Evolutionary conservation across 2,888 invertebrate species (phyloP), one percentile per base, ranked within the genome.

Genomic region (Halictus ligatus): DNA sequence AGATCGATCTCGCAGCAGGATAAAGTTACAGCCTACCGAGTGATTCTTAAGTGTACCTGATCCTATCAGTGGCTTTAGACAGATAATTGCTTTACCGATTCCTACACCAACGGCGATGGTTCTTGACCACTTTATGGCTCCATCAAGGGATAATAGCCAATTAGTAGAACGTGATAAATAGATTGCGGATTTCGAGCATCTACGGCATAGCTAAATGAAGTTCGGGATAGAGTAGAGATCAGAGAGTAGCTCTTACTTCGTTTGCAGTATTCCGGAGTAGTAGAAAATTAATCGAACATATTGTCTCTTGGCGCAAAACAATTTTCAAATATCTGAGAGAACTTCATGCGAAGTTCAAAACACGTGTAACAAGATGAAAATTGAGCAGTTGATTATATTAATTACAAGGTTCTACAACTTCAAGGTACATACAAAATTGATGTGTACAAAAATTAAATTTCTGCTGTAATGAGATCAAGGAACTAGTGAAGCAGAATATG

Each of bases 71-170:
- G 50, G 50, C 21, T 50, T 50, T 50, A 54, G 21, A n/a, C 54
- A n/a, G 54, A 54, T 54, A 54, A 54, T 54, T 54, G 54, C 21
- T 54, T 54, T 54, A 54, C 54, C 21, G 21, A n/a, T 54, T 54
- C 2, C 54, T 54, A 54, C 21, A 54, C 54, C 54, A 54, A 54
- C 18, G 54, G 21, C 54, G 21, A 54, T 54, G 54, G 54, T 54
- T 54, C 54, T 54, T 54, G 54, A 54, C 54, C 54, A 54, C 54
- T 54, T 54, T 10, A 54, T 54, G 21, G 54, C 21, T 54, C 54
- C 54, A 54, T 54, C 54, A 54, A n/a, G 54, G 54, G 54, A 54
- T 54, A n/a, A 54, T 54, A 54, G 54, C 54, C 54, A 54, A 54
- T 54, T n/a, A 54, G 54, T 54, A 69, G 69, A 29, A 35, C 69